phyloP scores from a whole-genome alignment of 1,140 invertebrate genomes.

The Caerostris extrusa region DNA sequence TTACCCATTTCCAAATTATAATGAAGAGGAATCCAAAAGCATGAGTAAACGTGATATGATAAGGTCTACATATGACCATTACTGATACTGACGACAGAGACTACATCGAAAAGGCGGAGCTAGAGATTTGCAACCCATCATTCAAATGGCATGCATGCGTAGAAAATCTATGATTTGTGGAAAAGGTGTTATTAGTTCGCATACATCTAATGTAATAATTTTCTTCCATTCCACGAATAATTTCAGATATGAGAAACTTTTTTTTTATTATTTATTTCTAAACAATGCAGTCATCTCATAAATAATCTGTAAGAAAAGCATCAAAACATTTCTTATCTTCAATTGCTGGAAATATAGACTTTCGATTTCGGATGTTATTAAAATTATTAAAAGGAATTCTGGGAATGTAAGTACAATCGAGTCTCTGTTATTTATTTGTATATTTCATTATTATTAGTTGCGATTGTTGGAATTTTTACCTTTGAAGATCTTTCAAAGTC shows the following conservation, averaged over 20 bases:
- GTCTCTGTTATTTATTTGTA: not conserved
- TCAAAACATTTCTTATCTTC: too few species aligned
- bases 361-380: not conserved
- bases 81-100: not conserved
- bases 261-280: not conserved
- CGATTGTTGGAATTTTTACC: not conserved
- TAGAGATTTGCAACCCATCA: not conserved
- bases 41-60: conserved; percentile 8
- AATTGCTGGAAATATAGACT: not conserved
- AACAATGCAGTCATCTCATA: conserved; percentile 1
- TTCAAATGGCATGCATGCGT: not conserved
- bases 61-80: not conserved
- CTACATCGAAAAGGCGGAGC: conserved; percentile 18
- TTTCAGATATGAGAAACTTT: not conserved
- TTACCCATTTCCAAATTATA: not conserved
- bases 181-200: conserved; percentile 32
- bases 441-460: not conserved
- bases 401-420: not conserved
- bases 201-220: conserved; percentile 7
- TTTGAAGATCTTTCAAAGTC: not conserved
- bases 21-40: not conserved
- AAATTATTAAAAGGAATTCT: not conserved
- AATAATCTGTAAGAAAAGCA: too few species aligned
- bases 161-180: not conserved
- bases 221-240: not conserved